Base-by-base conservation (phyloP, 2,113 vertebrate species). In the Scopus umbretta region DNA sequence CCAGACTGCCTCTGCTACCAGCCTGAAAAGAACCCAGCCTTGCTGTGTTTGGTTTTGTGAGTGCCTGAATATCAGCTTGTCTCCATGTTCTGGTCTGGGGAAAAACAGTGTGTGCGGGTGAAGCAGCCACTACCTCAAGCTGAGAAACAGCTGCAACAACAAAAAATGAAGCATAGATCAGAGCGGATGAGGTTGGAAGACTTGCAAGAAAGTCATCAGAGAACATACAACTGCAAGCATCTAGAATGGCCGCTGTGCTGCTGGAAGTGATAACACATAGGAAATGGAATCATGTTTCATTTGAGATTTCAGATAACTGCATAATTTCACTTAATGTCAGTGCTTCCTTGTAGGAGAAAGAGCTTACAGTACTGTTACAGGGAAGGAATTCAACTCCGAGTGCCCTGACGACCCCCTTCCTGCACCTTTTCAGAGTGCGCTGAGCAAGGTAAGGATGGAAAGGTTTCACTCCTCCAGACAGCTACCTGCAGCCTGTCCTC, bases 61-160 rank as follows among this genome's bases (percentile, higher is more conserved):
- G 29, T 40, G 29, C 36, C 16, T 73, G 45, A 32, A 12, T 62
- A 53, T 50, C 59, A 62, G n/a, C 40, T 67, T 67, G 19, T 36
- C 29, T 45, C 55, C 23, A 13, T 83, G 40, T 34, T 59, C 8
- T 43, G 29, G 21, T 30, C 25, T 26, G 19, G 34, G 34, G 29
- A 42, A 63, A 56, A 88, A 88, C 4, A 43, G 13, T 5, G 5
- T 2, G 1, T n/a, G 26, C 0, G 1, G 13, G 18, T 56, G 43
- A 84, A 88, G 45, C 22, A 43, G 40, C 56, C 26, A 53, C n/a
- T 43, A 66, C 30, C 43, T 21, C 50, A 75, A 42, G 22, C 34
- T 80, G 50, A 53, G 43, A 70, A 85, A 59, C 13, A 84, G 13
- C 38, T 70, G 38, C 43, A 53, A 55, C 34, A 29, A 65, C 17